Percentiles rank a stretch among this genome's conserved stretches.
Conservation (phyloP, 2,797 vertebrate genomes). For the Leptodactylus fallax region DNA sequence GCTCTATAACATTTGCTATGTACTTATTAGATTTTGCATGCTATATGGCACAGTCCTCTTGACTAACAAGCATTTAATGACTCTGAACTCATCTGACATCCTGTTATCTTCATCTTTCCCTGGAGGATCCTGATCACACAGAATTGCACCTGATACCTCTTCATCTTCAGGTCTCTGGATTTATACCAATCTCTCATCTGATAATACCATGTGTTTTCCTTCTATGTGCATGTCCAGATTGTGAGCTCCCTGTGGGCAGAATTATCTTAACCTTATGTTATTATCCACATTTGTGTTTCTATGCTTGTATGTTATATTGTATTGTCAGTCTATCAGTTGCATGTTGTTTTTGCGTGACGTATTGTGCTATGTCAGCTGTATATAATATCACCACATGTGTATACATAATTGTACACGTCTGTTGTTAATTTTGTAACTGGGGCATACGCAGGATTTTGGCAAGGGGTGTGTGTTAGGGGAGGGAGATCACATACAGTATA, state of each 20-base stretch:
- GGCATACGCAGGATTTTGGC: background rate
- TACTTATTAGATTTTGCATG: background rate
- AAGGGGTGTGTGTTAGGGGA: background rate
- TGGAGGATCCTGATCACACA: slow-evolving; percentile 8
- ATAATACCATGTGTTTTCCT: background rate
- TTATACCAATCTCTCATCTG: background rate
- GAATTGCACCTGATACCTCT: background rate
- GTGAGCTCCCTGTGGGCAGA: slow-evolving; percentile 31
- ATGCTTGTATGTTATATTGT: slow-evolving; percentile 1
- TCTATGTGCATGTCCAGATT: slow-evolving; percentile 25
- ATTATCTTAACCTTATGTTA: slow-evolving; percentile 10
- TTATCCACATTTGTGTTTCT: background rate
- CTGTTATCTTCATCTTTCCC: background rate
- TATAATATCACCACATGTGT: background rate
- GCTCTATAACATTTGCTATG: background rate
- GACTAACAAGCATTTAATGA: slow-evolving; percentile 27
- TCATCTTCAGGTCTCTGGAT: background rate
- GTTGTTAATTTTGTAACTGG: background rate
- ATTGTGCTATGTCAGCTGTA: background rate
- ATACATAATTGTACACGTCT: background rate
- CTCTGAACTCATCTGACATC: background rate
- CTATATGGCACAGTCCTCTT: background rate
- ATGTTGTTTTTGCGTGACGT: background rate
- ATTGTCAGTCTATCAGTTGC: background rate
- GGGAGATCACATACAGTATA: background rate